Percentiles rank a stretch among this genome's conserved stretches.
Conservation (phyloP, 2,888 invertebrate species). For the Fragum fragum region DNA sequence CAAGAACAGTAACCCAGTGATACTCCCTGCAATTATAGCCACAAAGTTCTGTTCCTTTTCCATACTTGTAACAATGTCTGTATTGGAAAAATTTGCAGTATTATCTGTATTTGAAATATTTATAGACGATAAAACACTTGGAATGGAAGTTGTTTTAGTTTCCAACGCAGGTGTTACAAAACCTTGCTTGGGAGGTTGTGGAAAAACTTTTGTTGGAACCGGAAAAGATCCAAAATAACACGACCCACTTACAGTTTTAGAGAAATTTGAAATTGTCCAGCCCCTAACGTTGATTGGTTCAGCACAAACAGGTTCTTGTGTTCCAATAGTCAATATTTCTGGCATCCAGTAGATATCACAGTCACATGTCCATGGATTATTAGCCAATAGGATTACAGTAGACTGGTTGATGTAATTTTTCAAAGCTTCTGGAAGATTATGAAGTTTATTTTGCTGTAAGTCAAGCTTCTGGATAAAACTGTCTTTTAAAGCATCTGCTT, state of each 20-base stretch:
- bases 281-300: slow-evolving; percentile 56
- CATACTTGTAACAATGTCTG: background rate
- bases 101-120: background rate
- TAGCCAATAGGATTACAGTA: slow-evolving; percentile 48
- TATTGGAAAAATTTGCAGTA: background rate
- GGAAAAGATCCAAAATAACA: slow-evolving; percentile 65
- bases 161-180: slow-evolving; percentile 43
- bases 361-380: slow-evolving; percentile 75
- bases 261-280: slow-evolving; percentile 47
- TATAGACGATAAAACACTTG: background rate
- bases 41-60: slow-evolving; percentile 24
- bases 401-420: slow-evolving; percentile 59
- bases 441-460: slow-evolving; percentile 63
- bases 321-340: slow-evolving; percentile 41
- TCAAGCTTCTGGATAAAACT: slow-evolving; percentile 66
- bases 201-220: slow-evolving; percentile 46
- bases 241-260: slow-evolving; percentile 47
- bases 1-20: slow-evolving; percentile 12
- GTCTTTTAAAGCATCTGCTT: slow-evolving; percentile 65
- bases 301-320: slow-evolving; percentile 64
- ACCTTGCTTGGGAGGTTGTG: slow-evolving; percentile 47
- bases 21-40: slow-evolving; percentile 1
- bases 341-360: slow-evolving; percentile 75
- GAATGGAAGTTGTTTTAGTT: slow-evolving; percentile 20
- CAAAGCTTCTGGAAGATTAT: slow-evolving; percentile 65